Conservation (phyloP, 2,797 vertebrate genomes). For the Sebastes hubbsi region DNA sequence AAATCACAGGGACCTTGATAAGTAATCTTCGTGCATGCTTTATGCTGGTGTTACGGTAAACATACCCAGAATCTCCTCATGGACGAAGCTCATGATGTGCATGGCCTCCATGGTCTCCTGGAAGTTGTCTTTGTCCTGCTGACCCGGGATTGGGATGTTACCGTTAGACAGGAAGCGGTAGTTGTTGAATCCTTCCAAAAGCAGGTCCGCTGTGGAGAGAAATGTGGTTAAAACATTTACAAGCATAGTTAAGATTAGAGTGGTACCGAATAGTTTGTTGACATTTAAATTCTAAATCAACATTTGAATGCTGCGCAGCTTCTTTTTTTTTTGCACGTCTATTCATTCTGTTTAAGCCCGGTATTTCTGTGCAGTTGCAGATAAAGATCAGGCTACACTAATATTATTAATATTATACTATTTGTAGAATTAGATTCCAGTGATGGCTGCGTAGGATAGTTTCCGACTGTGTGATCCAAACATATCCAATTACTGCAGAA, state of each 20-base stretch:
- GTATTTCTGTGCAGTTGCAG: no score
- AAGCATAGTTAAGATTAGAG: neutral
- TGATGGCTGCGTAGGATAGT: no score
- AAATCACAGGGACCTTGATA: neutral
- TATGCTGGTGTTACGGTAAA: neutral
- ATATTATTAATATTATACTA: no score
- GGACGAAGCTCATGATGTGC: constrained; percentile 98
- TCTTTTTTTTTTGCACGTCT: no score
- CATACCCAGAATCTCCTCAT: constrained; percentile 94
- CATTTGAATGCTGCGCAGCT: no score
- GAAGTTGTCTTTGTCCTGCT: constrained; percentile 99
- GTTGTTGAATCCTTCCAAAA: constrained; percentile 94
- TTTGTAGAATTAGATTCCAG: no score
- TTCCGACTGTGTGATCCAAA: no score
- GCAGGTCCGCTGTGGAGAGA: constrained; percentile 88
- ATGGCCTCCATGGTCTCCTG: constrained; percentile 99
- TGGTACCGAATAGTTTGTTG: no score
- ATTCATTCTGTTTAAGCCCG: no score
- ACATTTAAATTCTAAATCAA: no score
- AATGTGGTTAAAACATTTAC: neutral
- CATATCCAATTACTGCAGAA: no score
- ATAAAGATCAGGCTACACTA: no score
- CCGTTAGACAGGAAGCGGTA: constrained; percentile 98
- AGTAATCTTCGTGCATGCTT: neutral
- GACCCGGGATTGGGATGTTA: constrained; percentile 94